Evolutionary conservation across 1,140 invertebrate species (phyloP), one percentile per base, ranked within the genome.

Genomic region (Andrena cerasifolii): DNA sequence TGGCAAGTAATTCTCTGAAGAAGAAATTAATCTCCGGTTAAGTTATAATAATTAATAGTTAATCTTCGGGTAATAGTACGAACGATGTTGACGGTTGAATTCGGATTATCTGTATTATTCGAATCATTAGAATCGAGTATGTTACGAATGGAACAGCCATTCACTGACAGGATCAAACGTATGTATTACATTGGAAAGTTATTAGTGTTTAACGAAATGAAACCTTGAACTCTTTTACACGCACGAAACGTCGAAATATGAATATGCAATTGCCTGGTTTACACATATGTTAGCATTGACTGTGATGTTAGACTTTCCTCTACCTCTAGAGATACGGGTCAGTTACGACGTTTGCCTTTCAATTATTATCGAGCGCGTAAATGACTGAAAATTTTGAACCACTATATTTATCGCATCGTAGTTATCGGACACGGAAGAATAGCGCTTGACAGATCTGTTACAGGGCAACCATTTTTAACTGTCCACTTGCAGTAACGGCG

Each of bases 401-500:
- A n/a, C 68, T 8, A 3, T 40, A 21, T 78, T 65, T 73, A 86
- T 54, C 54, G 76, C 54, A 77, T 84, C 74, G 74, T 84, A 77
- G 45, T 65, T 72, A 79, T 33, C n/a, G 43, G 63, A 61, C 51
- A 78, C 61, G 76, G 56, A 43, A 54, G 58, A 68, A 63, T 77
- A 73, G 77, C 61, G 43, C 74, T 86, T 88, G 87, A 89, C 87
- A 89, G 87, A 88, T 87, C 80, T 86, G 72, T 78, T 59, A 63
- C 68, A 77, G 49, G 68, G 82, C 87, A 59, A 88, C 87, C 87
- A 88, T 88, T 86, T 89, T 88, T 84, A 76, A 78, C 72, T 78
- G 40, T 76, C 66, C 61, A 68, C 78, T 80, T 61, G 66, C 51
- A 73, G 82, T 68, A 56, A 79, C 73, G 68, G 71, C 59, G 31